Percentiles rank a stretch among this genome's conserved stretches.
phyloP scores from a whole-genome alignment of 2,113 vertebrate species.

The Ascaphus truei region DNA sequence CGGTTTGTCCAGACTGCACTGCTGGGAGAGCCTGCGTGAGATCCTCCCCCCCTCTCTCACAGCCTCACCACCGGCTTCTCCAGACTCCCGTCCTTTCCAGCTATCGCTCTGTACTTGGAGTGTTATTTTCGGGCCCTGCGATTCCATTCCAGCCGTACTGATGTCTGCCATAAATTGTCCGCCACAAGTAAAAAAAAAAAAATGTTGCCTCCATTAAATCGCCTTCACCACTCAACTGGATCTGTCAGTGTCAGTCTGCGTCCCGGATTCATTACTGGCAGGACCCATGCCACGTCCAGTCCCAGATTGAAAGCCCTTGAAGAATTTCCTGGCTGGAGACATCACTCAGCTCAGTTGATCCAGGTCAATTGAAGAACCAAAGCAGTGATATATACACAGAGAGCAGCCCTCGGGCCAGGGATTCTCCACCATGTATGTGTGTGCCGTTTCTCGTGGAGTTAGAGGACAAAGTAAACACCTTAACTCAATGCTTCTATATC shows the following conservation, averaged over 20 bases:
- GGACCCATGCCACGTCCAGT: background rate
- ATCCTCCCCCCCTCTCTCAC: no score
- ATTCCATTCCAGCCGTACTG: background rate
- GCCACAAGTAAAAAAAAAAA: background rate
- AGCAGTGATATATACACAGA: no score
- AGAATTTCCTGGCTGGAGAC: background rate
- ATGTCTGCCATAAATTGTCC: slow-evolving; percentile 3
- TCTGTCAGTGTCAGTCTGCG: background rate
- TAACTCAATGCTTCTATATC: no score
- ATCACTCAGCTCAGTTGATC: background rate
- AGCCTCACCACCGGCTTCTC: no score
- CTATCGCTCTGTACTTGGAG: no score
- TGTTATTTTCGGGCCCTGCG: slow-evolving; percentile 13
- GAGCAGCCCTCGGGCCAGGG: no score
- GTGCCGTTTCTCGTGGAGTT: no score
- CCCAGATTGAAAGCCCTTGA: background rate
- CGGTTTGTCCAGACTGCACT: no score
- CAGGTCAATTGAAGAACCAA: background rate
- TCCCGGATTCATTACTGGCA: background rate
- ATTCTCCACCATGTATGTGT: no score
- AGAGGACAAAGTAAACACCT: no score
- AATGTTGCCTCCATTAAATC: background rate
- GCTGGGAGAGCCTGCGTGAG: no score
- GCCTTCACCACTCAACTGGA: background rate
- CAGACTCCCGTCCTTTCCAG: no score